Conservation (phyloP, 2,113 vertebrate genomes). For the Macquaria ambigua region DNA sequence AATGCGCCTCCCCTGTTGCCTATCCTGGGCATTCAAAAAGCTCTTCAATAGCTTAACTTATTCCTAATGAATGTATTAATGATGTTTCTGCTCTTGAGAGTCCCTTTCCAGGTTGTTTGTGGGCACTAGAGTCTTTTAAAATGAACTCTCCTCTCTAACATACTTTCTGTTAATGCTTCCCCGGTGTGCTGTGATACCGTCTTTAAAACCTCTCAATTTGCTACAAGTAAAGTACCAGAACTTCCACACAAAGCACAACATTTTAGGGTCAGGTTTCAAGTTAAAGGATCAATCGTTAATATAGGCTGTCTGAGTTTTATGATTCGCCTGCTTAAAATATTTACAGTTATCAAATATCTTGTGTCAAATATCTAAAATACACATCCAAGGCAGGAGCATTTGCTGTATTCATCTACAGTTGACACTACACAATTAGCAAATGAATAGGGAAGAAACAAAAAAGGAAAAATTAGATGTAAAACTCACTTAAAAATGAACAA, state of each 20-base stretch:
- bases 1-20: slow-evolving; percentile 53
- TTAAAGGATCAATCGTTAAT: slow-evolving; percentile 11
- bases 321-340: slow-evolving; percentile 17
- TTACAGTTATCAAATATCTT: slow-evolving; percentile 5
- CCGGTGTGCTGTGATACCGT: slow-evolving; percentile 59
- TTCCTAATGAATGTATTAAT: slow-evolving; percentile 74
- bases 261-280: slow-evolving; percentile 41
- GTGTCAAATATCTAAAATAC: neutral
- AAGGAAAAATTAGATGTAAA: neutral
- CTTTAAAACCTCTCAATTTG: slow-evolving; percentile 53
- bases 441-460: neutral
- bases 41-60: slow-evolving; percentile 52
- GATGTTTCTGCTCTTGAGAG: slow-evolving; percentile 73
- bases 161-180: slow-evolving; percentile 69
- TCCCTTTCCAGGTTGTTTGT: slow-evolving; percentile 68
- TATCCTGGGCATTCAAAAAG: slow-evolving; percentile 45
- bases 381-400: neutral
- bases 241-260: slow-evolving; percentile 27
- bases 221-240: slow-evolving; percentile 48
- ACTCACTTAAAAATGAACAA: neutral
- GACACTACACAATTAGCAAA: neutral
- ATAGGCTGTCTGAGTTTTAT: slow-evolving; percentile 1
- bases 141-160: slow-evolving; percentile 61
- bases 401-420: neutral
- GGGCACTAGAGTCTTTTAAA: slow-evolving; percentile 73